phyloP scores from a whole-genome alignment of 2,113 vertebrate genomes.

The Calyptomena viridis region DNA sequence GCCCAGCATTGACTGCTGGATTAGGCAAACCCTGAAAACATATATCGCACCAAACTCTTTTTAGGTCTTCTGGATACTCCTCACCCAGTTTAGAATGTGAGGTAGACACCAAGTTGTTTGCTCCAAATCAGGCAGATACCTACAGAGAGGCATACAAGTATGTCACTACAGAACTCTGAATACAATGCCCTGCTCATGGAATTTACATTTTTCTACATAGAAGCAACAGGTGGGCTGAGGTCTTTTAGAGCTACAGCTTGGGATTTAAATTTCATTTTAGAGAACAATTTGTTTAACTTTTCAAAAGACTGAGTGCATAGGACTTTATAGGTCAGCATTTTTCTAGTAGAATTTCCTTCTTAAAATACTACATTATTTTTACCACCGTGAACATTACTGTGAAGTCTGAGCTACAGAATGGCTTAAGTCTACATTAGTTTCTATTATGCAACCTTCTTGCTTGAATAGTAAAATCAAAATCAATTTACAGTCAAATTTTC shows the following conservation, averaged over 20 bases:
- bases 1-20: neutral
- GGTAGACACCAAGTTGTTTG: neutral
- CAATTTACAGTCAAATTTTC: neutral
- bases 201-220: neutral
- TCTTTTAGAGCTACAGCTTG: neutral
- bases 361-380: neutral
- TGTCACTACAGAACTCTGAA: fast-evolving
- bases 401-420: neutral
- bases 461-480: neutral
- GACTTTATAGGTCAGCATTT: neutral
- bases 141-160: neutral
- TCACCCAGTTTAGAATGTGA: neutral
- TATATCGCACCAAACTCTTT: neutral
- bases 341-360: neutral
- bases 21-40: neutral
- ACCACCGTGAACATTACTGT: neutral
- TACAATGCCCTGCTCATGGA: neutral
- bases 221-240: neutral
- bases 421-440: neutral
- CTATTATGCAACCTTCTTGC: neutral
- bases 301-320: neutral
- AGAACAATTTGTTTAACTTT: neutral
- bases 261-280: neutral
- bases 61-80: neutral
- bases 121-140: neutral